Conservation (phyloP, 2,113 vertebrate genomes). For the Podiceps cristatus region DNA sequence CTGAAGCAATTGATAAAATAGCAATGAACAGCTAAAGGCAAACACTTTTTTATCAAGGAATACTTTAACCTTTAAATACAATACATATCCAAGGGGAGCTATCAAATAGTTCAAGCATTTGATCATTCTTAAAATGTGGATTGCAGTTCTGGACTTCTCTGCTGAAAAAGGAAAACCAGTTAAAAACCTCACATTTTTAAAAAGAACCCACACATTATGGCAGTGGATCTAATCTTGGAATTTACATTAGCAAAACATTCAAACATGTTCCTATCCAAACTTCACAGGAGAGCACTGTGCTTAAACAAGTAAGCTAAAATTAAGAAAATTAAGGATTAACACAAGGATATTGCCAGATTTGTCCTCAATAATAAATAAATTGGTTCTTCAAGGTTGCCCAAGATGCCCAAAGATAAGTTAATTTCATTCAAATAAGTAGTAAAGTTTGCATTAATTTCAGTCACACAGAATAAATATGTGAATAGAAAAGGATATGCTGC, state of each 20-base stretch:
- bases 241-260: not conserved
- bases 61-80: slow-evolving; percentile 9
- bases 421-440: not conserved
- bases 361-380: not conserved
- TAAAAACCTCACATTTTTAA: not conserved
- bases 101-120: not conserved
- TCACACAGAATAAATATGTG: not conserved
- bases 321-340: not conserved
- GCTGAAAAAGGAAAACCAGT: not conserved
- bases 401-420: not conserved
- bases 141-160: not conserved
- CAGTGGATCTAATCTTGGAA: not conserved
- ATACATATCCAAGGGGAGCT: not conserved
- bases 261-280: not conserved
- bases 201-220: not conserved
- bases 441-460: not conserved
- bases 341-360: not conserved
- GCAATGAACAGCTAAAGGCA: slow-evolving; percentile 2
- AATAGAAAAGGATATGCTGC: not conserved
- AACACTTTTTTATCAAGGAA: not conserved
- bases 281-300: not conserved
- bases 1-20: slow-evolving; percentile 20
- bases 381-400: not conserved
- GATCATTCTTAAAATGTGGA: not conserved
- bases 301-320: not conserved